Evolutionary conservation across 2,113 vertebrate species (phyloP), one percentile per base, ranked within the genome.

Genomic region (Amphiprion ocellaris): DNA sequence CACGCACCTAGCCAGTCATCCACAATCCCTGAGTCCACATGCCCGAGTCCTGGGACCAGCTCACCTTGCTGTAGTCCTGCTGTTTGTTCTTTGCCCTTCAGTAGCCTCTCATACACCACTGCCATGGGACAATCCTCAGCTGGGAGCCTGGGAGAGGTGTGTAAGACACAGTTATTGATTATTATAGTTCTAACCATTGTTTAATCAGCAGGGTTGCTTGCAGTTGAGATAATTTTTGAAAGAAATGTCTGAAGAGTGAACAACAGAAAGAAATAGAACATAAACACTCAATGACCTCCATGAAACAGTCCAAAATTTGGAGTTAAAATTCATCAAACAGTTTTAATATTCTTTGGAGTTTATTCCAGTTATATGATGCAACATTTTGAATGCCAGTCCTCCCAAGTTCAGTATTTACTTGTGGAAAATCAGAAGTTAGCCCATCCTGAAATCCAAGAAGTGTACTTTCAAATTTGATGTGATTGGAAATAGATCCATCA

Each of bases 121-220:
- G 30, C 50, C 66, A 66, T 3, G 7, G 73, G 50, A 66, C 47
- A 33, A 5, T 52, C 68, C 19, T 71, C 71, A 50, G 14, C 23
- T 10, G 59, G 28, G 39, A 69, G 49, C 62, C 41, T 23, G 4
- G 76, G 10, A 79, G 62, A 86, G 84, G 93, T 94, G 26, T 0
- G 78, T 68, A 26, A 77, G 3, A 68, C 23, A 41, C 37, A 23
- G 17, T 14, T 66, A 39, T 49, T 56, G 0, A 30, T 10, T 66
- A 30, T 59, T 52, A 0, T 47, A 58, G 17, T 63, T 47, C 26
- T 11, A 10, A 47, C 11, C 1, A 47, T 15, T 19, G n/a, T 16
- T n/a, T 53, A 33, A 49, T 66, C 12, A 30, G 17, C 1, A n/a
- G 16, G 39, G 56, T n/a, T 54, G 28, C 39, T 15, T 54, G 30